Conservation (phyloP, 1,140 invertebrate species). For the Micrasema minimum region DNA sequence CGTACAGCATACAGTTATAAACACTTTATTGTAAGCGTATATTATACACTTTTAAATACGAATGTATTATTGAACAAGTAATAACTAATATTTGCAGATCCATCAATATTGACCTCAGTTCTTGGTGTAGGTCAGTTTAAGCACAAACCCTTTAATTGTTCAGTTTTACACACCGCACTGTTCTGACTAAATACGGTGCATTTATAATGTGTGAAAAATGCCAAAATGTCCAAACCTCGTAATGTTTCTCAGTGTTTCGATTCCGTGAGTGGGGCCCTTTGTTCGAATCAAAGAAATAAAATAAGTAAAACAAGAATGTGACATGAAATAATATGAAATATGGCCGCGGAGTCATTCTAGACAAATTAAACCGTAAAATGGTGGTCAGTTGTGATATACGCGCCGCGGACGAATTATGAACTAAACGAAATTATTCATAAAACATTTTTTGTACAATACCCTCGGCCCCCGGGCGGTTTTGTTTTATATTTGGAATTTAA, state of each 20-base stretch:
- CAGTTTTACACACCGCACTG: too few relatives aligned
- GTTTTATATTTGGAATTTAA: constrained; percentile 9
- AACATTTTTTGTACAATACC: constrained; percentile 21
- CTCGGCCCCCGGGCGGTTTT: constrained; percentile 10
- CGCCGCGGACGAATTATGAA: constrained; percentile 34
- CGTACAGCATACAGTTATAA: too few relatives aligned
- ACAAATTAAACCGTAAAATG: constrained; percentile 40
- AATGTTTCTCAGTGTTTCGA: background rate
- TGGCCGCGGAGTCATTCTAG: constrained; percentile 30
- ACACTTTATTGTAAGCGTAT: too few relatives aligned
- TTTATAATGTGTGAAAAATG: too few relatives aligned
- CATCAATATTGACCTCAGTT: too few relatives aligned
- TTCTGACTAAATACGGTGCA: too few relatives aligned
- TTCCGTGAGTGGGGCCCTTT: constrained; percentile 4
- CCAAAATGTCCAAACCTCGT: background rate
- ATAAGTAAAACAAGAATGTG: constrained; percentile 26
- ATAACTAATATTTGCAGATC: too few relatives aligned
- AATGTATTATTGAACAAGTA: too few relatives aligned
- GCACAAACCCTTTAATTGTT: too few relatives aligned
- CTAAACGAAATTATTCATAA: constrained; percentile 31
- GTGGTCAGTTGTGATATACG: constrained; percentile 35
- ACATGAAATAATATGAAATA: constrained; percentile 22
- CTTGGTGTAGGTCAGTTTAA: too few relatives aligned
- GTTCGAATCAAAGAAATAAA: constrained; percentile 1
- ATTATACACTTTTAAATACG: too few relatives aligned